Conservation (phyloP, 2,797 vertebrate species). For the Neostethus bicornis region DNA sequence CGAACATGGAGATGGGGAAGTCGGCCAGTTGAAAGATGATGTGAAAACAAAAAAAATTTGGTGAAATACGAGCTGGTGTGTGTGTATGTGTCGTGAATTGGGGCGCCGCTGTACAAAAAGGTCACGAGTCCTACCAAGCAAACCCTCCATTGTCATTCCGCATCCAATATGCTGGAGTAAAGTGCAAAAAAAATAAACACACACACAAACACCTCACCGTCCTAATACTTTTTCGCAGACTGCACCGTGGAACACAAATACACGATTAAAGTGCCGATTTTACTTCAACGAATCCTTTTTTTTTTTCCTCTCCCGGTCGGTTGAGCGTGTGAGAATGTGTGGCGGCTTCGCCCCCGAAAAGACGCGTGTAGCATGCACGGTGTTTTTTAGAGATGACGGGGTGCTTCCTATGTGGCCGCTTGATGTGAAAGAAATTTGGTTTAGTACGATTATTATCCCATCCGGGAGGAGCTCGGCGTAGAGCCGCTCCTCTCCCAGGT, state of each 20-base stretch:
- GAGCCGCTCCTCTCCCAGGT: too few species aligned
- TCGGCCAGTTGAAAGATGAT: constrained; percentile 2
- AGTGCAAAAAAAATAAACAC: constrained; percentile 12
- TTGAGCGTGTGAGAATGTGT: too few species aligned
- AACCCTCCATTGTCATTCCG: constrained; percentile 8
- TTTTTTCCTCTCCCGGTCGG: too few species aligned
- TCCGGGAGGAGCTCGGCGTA: too few species aligned
- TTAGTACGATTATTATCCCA: too few species aligned
- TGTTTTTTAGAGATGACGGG: too few species aligned
- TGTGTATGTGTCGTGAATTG: not conserved
- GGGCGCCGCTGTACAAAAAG: not conserved
- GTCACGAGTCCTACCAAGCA: not conserved
- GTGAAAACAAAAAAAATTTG: constrained; percentile 1
- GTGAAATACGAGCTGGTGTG: too few species aligned
- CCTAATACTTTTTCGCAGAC: constrained; percentile 37
- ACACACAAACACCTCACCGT: constrained; percentile 5
- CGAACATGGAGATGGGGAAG: too few species aligned
- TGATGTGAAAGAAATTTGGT: too few species aligned
- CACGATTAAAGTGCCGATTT: constrained; percentile 73
- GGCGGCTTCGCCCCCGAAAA: too few species aligned
- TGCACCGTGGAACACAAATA: constrained; percentile 51
- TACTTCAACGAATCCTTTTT: constrained; percentile 47
- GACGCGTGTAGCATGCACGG: too few species aligned
- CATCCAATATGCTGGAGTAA: constrained; percentile 14
- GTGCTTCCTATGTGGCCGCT: too few species aligned